A percentile compares a stretch with the other conserved stretches of the same genome.
phyloP scores from a whole-genome alignment of 2,113 vertebrate genomes.

The Stigmatopora argus region DNA sequence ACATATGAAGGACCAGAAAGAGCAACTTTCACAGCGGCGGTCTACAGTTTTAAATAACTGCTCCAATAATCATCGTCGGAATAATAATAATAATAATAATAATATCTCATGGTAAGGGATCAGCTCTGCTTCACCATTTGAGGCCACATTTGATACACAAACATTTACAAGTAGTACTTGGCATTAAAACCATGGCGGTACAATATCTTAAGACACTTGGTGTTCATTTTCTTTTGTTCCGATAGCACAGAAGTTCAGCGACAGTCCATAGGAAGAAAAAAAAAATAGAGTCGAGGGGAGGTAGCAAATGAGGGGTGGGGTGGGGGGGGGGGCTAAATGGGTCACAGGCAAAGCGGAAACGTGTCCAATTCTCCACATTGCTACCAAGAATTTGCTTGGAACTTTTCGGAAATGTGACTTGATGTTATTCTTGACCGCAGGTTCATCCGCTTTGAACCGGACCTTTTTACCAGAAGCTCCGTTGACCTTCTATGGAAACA shows the following conservation, averaged over 20 bases:
- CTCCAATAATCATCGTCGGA: slow-evolving; percentile 65
- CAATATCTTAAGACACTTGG: slow-evolving; percentile 90
- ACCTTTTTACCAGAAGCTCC: no score
- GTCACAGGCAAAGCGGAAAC: no score
- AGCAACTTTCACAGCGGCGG: slow-evolving; percentile 81
- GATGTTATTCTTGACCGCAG: no score
- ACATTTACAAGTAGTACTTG: slow-evolving; percentile 83
- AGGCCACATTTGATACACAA: slow-evolving; percentile 84
- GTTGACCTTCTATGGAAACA: no score
- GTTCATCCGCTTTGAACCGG: no score
- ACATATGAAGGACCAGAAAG: slow-evolving; percentile 79
- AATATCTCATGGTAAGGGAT: slow-evolving; percentile 38
- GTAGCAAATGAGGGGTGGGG: slow-evolving; percentile 38
- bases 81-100: slow-evolving; percentile 61
- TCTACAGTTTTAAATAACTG: slow-evolving; percentile 77
- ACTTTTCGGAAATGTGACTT: no score
- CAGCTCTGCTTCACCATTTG: slow-evolving; percentile 64
- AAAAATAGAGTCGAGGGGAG: slow-evolving; percentile 49
- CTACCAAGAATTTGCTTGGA: no score
- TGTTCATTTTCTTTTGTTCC: slow-evolving; percentile 65
- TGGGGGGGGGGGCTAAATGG: no score
- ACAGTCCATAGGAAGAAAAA: slow-evolving; percentile 75
- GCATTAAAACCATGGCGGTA: slow-evolving; percentile 85
- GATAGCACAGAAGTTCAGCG: slow-evolving; percentile 78
- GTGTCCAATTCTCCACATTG: no score